Evolutionary conservation across 2,888 invertebrate genomes (phyloP).

Genomic region (Andricus curvator): DNA sequence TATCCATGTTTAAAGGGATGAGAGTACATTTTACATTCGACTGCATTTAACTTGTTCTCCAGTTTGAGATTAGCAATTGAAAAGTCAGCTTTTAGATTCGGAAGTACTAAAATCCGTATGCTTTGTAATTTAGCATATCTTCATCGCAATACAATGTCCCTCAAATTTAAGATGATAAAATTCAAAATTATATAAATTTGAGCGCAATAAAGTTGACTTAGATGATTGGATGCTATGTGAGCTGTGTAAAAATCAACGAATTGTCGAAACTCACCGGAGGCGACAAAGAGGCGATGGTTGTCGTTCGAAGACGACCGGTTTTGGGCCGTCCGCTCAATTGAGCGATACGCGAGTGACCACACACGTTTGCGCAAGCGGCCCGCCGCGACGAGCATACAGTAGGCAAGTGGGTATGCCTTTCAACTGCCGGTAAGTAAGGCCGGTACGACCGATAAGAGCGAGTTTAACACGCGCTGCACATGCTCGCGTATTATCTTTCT

Average conservation of each 20-base stretch:
- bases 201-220: not conserved
- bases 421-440: constrained; percentile 59
- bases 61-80: too few relatives aligned
- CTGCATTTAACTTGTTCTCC: too few relatives aligned
- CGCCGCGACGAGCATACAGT: constrained; percentile 53
- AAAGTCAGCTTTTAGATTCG: too few relatives aligned
- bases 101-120: too few relatives aligned
- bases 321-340: constrained; percentile 68
- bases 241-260: not conserved
- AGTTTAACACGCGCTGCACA: constrained; percentile 57
- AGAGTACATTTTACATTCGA: too few relatives aligned
- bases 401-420: constrained; percentile 63
- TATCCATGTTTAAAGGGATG: too few relatives aligned
- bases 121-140: too few relatives aligned
- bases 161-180: not conserved
- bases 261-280: constrained; percentile 41
- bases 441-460: constrained; percentile 54
- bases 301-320: constrained; percentile 60
- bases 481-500: constrained; percentile 54
- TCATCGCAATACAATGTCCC: too few relatives aligned
- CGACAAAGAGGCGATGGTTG: constrained; percentile 48
- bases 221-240: not conserved
- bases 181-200: not conserved
- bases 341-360: constrained; percentile 72
- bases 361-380: constrained; percentile 58